Evolutionary conservation across 2,113 vertebrate species (phyloP).

Genomic region (Pituophis catenifer): DNA sequence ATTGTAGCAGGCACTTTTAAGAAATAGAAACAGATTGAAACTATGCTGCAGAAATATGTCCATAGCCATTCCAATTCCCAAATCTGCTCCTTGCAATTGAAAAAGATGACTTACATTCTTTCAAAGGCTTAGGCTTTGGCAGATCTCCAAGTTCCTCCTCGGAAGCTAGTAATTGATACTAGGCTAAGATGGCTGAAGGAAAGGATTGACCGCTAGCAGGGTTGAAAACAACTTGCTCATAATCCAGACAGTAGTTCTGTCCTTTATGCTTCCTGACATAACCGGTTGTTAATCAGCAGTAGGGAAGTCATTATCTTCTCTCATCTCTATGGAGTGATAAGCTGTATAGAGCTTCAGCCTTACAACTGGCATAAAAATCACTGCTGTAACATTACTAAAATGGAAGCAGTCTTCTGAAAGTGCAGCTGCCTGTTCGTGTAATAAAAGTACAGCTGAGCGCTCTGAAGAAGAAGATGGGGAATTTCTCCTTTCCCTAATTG

Average conservation of each 20-base stretch:
- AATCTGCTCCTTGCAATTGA: neutral
- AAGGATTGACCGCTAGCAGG: neutral
- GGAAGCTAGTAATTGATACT: constrained; percentile 14
- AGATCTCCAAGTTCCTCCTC: constrained; percentile 24
- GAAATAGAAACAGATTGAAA: neutral
- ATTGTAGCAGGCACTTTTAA: neutral
- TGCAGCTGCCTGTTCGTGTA: neutral
- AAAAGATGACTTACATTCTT: neutral
- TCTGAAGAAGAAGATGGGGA: neutral
- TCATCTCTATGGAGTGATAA: neutral
- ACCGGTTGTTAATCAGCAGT: neutral
- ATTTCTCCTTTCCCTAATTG: neutral
- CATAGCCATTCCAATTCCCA: neutral
- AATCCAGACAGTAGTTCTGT: neutral
- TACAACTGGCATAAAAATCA: neutral
- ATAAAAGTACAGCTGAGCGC: neutral
- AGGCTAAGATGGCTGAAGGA: constrained; percentile 17
- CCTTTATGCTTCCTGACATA: neutral
- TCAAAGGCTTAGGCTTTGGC: constrained; percentile 14
- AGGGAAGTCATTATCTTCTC: neutral
- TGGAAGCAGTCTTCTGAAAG: neutral
- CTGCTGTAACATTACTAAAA: neutral
- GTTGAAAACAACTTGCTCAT: neutral
- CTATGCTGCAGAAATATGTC: neutral
- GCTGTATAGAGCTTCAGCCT: neutral